Evolutionary conservation across 2,888 invertebrate genomes (phyloP).

Genomic region (Pandemis cinnamomeana): DNA sequence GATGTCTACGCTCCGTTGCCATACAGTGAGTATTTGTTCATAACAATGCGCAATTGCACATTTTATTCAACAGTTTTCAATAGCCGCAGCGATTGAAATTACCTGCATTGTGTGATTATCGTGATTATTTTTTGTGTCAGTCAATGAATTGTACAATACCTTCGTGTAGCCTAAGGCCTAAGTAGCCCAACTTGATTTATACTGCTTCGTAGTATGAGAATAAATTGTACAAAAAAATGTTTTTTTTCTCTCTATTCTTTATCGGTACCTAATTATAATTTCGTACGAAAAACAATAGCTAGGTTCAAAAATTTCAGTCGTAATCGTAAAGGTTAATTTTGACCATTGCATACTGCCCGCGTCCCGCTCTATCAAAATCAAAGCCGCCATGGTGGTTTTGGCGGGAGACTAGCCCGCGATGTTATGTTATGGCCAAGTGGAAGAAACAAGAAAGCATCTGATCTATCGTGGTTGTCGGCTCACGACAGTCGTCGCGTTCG

Average conservation of each 20-base stretch:
- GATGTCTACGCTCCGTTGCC: slow-evolving; percentile 90
- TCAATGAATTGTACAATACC: slow-evolving; percentile 30
- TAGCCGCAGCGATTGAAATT: slow-evolving; percentile 21
- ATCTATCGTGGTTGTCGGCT: slow-evolving; percentile 59
- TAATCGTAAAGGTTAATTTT: too few species aligned
- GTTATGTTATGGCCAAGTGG: slow-evolving; percentile 49
- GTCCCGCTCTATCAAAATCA: neutral
- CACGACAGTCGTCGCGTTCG: slow-evolving; percentile 61
- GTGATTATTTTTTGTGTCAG: slow-evolving; percentile 36
- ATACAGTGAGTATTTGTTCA: slow-evolving; percentile 87
- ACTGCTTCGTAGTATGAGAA: slow-evolving; percentile 14
- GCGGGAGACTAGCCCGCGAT: slow-evolving; percentile 64
- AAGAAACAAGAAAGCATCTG: slow-evolving; percentile 64
- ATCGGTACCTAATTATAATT: too few species aligned
- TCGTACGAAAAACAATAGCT: too few species aligned
- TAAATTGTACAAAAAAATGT: neutral
- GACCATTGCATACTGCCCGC: neutral
- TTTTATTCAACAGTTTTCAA: slow-evolving; percentile 35
- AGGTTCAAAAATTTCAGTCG: too few species aligned
- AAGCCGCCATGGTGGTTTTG: slow-evolving; percentile 48
- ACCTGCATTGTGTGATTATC: slow-evolving; percentile 28
- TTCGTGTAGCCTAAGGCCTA: neutral
- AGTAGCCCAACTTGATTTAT: slow-evolving; percentile 22
- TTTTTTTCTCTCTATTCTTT: neutral
- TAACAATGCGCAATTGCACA: slow-evolving; percentile 37